Conservation (phyloP, 2,113 vertebrate genomes). For the Stigmatopora argus region DNA sequence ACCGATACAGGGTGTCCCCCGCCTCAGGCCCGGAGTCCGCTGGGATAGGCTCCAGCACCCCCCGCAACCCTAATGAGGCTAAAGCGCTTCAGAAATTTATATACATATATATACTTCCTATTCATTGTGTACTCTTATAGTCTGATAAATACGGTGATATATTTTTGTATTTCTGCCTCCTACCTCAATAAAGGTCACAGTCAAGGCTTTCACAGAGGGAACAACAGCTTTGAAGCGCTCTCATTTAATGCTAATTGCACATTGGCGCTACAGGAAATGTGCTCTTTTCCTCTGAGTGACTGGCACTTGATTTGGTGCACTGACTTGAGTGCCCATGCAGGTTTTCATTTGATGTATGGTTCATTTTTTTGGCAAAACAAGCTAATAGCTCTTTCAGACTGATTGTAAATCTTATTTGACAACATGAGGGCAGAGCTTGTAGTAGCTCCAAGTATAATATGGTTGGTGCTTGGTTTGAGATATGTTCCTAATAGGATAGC, state of each 20-base stretch:
- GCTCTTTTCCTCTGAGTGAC: slow-evolving; percentile 29
- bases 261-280: slow-evolving; percentile 13
- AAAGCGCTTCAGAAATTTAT: too few species aligned
- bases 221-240: slow-evolving; percentile 18
- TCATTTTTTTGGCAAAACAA: slow-evolving; percentile 23
- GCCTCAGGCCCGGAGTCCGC: too few species aligned
- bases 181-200: slow-evolving; percentile 17
- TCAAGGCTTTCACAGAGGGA: slow-evolving; percentile 5
- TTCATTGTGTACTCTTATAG: too few species aligned
- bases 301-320: slow-evolving; percentile 38
- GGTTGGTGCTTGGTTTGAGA: neutral
- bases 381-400: slow-evolving; percentile 16
- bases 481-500: neutral
- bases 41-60: too few species aligned
- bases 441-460: slow-evolving; percentile 17
- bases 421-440: neutral
- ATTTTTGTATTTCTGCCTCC: neutral
- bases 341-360: slow-evolving; percentile 53
- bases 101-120: too few species aligned
- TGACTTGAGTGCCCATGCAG: slow-evolving; percentile 27
- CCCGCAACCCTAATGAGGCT: too few species aligned
- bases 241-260: slow-evolving; percentile 51
- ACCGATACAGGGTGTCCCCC: too few species aligned
- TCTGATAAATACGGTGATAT: neutral
- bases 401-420: slow-evolving; percentile 32